Evolutionary conservation across 37 sponge, comb jelly and placozoan species (phyloP).

Genomic region (Dysidea cf. avara): DNA sequence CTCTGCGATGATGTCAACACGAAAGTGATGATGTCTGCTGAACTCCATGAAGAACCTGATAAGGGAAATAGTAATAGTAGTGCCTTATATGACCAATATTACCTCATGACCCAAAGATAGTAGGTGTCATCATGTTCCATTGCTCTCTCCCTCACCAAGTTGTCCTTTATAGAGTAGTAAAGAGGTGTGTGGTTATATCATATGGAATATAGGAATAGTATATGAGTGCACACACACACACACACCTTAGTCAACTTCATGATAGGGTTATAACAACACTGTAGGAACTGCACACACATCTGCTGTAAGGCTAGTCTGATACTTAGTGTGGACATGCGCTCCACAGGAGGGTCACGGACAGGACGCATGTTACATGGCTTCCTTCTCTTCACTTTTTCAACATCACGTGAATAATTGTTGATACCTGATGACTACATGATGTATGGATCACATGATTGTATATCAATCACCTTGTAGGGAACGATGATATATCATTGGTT

Average conservation of each 20-base stretch:
- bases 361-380: conserved; percentile 46
- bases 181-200: conserved; percentile 1
- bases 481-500: conserved; percentile 62
- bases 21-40: conserved; percentile 65
- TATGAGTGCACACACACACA: background rate
- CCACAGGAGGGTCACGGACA: conserved; percentile 26
- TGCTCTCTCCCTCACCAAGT: conserved; percentile 55
- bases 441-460: background rate
- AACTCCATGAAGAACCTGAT: conserved; percentile 88
- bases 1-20: conserved; percentile 79
- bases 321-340: conserved; percentile 78
- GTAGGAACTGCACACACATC: conserved; percentile 78
- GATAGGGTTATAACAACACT: conserved; percentile 87
- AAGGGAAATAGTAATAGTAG: background rate
- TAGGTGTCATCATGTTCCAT: conserved; percentile 96
- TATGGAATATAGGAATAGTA: background rate
- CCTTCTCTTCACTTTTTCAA: conserved; percentile 68
- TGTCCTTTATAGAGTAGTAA: conserved; percentile 53
- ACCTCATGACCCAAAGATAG: conserved; percentile 89
- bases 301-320: conserved; percentile 74
- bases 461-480: conserved; percentile 44
- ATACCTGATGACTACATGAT: conserved; percentile 25
- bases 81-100: background rate
- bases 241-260: conserved; percentile 79
- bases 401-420: conserved; percentile 60